Evolutionary conservation across 2,797 vertebrate species (phyloP).

Genomic region (Salarias fasciatus): DNA sequence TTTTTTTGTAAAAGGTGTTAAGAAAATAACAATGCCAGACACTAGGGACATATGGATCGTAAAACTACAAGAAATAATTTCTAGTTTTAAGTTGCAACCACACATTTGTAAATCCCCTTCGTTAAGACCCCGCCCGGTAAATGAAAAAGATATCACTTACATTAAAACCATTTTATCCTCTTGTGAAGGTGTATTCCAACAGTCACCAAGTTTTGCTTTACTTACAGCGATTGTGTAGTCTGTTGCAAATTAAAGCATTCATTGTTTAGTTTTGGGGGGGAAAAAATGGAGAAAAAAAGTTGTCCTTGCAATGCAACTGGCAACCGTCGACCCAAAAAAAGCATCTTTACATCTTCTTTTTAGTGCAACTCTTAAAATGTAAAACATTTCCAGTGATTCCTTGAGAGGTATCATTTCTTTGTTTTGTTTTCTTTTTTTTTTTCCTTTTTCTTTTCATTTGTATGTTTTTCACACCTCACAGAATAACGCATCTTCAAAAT

Average conservation of each 20-base stretch:
- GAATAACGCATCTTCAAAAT: slow-evolving; percentile 71
- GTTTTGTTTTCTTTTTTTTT: slow-evolving; percentile 57
- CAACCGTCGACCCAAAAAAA: slow-evolving; percentile 63
- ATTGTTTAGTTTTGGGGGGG: slow-evolving; percentile 71
- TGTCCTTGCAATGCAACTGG: slow-evolving; percentile 81
- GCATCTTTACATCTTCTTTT: slow-evolving; percentile 85
- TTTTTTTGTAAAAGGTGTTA: slow-evolving; percentile 77
- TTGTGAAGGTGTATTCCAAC: slow-evolving; percentile 85
- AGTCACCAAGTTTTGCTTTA: slow-evolving; percentile 84
- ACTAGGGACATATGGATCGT: slow-evolving; percentile 82
- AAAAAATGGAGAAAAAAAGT: slow-evolving; percentile 40
- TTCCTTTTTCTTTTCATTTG: slow-evolving; percentile 52
- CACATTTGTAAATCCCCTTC: slow-evolving; percentile 70
- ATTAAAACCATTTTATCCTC: slow-evolving; percentile 88
- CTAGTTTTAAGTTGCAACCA: slow-evolving; percentile 83
- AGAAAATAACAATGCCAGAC: slow-evolving; percentile 86
- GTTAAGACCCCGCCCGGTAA: slow-evolving; percentile 50
- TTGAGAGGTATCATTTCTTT: slow-evolving; percentile 81
- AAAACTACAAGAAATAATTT: slow-evolving; percentile 86
- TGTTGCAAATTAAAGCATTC: slow-evolving; percentile 88
- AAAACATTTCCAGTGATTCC: slow-evolving; percentile 86
- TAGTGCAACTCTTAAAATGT: slow-evolving; percentile 88
- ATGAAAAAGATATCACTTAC: slow-evolving; percentile 87
- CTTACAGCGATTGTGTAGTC: slow-evolving; percentile 87
- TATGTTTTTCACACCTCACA: slow-evolving; percentile 73